Evolutionary conservation across 2,888 invertebrate genomes (phyloP).

Genomic region (Heteropelma amictum): DNA sequence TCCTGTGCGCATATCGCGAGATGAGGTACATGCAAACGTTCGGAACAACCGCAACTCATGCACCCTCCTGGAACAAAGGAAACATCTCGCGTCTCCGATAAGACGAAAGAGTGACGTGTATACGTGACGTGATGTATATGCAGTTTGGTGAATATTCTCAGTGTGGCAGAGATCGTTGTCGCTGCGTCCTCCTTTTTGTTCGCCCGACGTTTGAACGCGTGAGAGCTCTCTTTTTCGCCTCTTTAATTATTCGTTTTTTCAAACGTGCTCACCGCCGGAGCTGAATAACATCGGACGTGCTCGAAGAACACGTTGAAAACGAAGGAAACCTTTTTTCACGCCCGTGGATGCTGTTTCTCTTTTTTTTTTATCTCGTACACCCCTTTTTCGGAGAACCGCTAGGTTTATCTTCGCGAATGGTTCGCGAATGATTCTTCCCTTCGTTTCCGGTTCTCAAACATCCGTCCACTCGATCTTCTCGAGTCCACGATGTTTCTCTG

Average conservation of each 20-base stretch:
- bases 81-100: constrained; percentile 45
- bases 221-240: too few relatives aligned
- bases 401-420: too few relatives aligned
- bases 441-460: too few relatives aligned
- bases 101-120: constrained; percentile 53
- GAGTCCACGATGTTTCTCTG: not conserved
- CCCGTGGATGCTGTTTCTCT: too few relatives aligned
- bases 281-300: not conserved
- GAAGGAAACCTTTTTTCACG: too few relatives aligned
- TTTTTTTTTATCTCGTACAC: too few relatives aligned
- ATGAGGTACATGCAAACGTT: constrained; percentile 7
- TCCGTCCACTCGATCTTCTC: not conserved
- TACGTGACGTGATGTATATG: constrained; percentile 38
- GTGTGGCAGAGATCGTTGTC: constrained; percentile 27
- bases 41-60: constrained; percentile 39
- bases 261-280: not conserved
- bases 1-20: not conserved
- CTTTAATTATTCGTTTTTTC: constrained; percentile 41
- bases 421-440: too few relatives aligned
- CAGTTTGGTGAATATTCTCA: constrained; percentile 23
- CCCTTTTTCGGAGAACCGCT: too few relatives aligned
- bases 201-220: constrained; percentile 1
- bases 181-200: constrained; percentile 3
- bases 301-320: not conserved
- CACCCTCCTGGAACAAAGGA: constrained; percentile 47